Evolutionary conservation across 30 jellyfish, hydroid and myxozoan genomes (phyloP).

Genomic region (Pseudorhiza aurosa): DNA sequence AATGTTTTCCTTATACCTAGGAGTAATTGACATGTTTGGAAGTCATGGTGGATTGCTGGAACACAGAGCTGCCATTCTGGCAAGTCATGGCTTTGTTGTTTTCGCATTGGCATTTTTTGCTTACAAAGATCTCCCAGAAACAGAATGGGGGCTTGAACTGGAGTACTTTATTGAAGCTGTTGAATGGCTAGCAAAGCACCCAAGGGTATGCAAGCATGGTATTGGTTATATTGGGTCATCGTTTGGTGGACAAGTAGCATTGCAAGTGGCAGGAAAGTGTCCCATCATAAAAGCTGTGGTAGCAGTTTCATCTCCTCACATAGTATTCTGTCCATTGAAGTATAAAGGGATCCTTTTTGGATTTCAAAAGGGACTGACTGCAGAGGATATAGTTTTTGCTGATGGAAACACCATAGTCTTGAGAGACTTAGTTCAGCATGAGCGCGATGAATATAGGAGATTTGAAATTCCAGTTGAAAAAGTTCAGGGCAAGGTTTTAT

Average conservation of each 20-base stretch:
- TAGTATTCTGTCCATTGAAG: not conserved
- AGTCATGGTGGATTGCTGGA: slow-evolving; percentile 53
- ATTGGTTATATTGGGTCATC: slow-evolving; percentile 60
- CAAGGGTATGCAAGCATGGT: slow-evolving; percentile 32
- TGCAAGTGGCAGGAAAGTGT: slow-evolving; percentile 46
- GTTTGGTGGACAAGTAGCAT: slow-evolving; percentile 64
- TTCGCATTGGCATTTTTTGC: slow-evolving; percentile 75
- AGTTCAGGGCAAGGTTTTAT: slow-evolving; percentile 22
- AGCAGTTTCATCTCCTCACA: slow-evolving; percentile 25
- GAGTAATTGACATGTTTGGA: slow-evolving; percentile 70
- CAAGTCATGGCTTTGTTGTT: slow-evolving; percentile 79
- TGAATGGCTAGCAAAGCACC: slow-evolving; percentile 60
- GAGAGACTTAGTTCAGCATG: not conserved
- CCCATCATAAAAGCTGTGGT: slow-evolving; percentile 35
- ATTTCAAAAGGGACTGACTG: not conserved
- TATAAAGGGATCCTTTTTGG: slow-evolving; percentile 20
- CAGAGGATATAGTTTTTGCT: not conserved
- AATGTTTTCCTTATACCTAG: not conserved
- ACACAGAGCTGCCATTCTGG: slow-evolving; percentile 68
- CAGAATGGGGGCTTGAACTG: slow-evolving; percentile 19
- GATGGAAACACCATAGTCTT: slow-evolving; percentile 2
- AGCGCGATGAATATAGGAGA: not conserved
- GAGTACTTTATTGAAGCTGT: slow-evolving; percentile 63
- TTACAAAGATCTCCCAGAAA: slow-evolving; percentile 70
- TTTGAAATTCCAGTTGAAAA: slow-evolving; percentile 46